These are phyloP conservation scores for Beris chalybata DNA, from an alignment of 2,888 invertebrate genomes.

Conservation along the genomic window DNA sequence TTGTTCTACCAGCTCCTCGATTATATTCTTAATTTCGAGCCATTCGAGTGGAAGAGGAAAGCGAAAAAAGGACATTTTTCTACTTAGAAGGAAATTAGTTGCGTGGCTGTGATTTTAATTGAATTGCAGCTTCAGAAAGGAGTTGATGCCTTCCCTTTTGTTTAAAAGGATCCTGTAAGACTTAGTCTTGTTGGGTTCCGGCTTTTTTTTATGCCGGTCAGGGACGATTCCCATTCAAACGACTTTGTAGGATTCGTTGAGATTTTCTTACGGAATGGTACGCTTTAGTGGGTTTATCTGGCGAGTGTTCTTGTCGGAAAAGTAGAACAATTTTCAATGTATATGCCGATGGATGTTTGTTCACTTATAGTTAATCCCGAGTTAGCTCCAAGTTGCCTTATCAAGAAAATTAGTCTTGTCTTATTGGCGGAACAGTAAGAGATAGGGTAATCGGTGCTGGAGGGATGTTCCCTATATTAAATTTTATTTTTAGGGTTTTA, in stretches of 20 bases:
- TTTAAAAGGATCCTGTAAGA: conserved; percentile 10
- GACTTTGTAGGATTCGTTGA: conserved; percentile 15
- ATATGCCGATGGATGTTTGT: neutral
- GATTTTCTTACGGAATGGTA: conserved; percentile 12
- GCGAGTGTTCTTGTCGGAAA: neutral
- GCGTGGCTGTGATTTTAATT: conserved; percentile 37
- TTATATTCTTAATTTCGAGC: conserved; percentile 21
- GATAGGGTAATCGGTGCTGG: too few species aligned
- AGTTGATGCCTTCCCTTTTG: neutral
- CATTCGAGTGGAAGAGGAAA: conserved; percentile 22
- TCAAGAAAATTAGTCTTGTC: conserved; percentile 23
- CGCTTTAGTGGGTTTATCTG: neutral
- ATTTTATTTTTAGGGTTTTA: too few species aligned
- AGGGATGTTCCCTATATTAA: too few species aligned
- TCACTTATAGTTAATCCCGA: conserved; percentile 15
- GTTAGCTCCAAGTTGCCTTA: conserved; percentile 26
- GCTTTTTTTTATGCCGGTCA: neutral
- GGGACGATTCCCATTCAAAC: conserved; percentile 15
- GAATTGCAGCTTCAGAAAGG: conserved; percentile 32
- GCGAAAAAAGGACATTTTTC: conserved; percentile 32
- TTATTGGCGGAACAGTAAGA: neutral
- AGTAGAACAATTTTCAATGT: conserved; percentile 17
- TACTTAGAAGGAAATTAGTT: conserved; percentile 36
- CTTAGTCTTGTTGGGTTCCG: neutral
- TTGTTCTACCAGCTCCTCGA: too few species aligned